Conservation (phyloP, 92 coral and sea anemone genomes). For the Phenganax marumi region DNA sequence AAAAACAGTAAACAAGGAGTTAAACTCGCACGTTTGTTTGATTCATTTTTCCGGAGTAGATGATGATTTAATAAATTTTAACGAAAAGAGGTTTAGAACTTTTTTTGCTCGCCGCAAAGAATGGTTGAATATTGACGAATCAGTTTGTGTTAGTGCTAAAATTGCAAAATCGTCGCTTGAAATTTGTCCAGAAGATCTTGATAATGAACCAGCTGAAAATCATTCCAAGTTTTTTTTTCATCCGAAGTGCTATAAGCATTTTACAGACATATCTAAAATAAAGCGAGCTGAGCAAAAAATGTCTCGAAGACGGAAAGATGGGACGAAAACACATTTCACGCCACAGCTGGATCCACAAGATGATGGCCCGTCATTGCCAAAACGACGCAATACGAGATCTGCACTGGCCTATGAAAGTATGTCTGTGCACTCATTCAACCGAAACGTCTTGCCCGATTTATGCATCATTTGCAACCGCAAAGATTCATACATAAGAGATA, state of each 20-base stretch:
- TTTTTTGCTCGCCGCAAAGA: background rate
- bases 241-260: background rate
- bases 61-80: background rate
- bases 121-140: background rate
- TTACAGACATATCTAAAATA: background rate
- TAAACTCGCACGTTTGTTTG: background rate
- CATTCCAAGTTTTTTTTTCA: background rate
- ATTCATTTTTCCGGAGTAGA: background rate
- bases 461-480: conserved; percentile 21
- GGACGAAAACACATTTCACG: background rate
- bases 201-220: background rate
- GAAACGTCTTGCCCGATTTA: conserved; percentile 3
- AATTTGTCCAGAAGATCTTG: background rate
- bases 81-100: background rate
- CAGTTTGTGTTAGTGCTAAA: background rate
- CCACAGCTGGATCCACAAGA: background rate
- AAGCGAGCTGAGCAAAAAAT: background rate
- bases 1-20: background rate
- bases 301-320: background rate
- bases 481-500: conserved; percentile 7
- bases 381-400: background rate
- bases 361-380: background rate
- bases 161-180: background rate
- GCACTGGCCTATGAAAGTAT: too few species aligned
- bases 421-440: background rate